Evolutionary conservation across 2,888 invertebrate genomes (phyloP), one percentile per base, ranked within the genome.

Genomic region (Harmothoe impar): DNA sequence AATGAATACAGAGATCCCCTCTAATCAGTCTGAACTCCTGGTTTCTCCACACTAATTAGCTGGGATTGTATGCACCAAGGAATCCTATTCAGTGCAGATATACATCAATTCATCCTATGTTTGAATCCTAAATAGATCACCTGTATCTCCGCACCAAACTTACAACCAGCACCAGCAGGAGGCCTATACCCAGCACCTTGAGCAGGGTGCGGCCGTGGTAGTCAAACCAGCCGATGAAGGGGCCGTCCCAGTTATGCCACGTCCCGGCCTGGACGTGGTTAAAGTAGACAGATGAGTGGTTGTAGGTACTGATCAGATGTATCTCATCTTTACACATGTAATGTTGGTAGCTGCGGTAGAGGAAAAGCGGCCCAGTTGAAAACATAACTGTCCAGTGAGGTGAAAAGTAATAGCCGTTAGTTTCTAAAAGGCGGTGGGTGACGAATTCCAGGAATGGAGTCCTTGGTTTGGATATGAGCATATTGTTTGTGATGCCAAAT

Each of bases 361-460:
- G 88, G 29, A 88, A 92, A 90, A 91, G 84, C 1, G 92, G 92
- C 20, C 92, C 92, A 0, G 92, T 90, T 23, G 77, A 78, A 78
- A 92, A 91, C 89, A 92, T 92, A 17, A 92, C 91, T 12, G 92
- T 92, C 62, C 90, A 85, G 86, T 92, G 90, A 17, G 91, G 91
- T 23, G 92, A 43, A 15, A 92, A 35, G 68, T 89, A 85, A 51
- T 84, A 51, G 23, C 85, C 77, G 33, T 62, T 78, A 25, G 89
- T 51, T 72, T n/a, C 72, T 15, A 52, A 15, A 0, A 89, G 51
- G 29, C 68, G 68, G 12, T 51, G 72, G 7, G 31, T 89, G 3
- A 78, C 31, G 33, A 89, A 43, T 3, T 77, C 31, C 35, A 91
- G 77, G 72, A 91, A 91, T 20, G 89, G 90, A 43, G 86, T 72